Evolutionary conservation across 2,888 invertebrate species (phyloP).

Genomic region (Elegia similella): DNA sequence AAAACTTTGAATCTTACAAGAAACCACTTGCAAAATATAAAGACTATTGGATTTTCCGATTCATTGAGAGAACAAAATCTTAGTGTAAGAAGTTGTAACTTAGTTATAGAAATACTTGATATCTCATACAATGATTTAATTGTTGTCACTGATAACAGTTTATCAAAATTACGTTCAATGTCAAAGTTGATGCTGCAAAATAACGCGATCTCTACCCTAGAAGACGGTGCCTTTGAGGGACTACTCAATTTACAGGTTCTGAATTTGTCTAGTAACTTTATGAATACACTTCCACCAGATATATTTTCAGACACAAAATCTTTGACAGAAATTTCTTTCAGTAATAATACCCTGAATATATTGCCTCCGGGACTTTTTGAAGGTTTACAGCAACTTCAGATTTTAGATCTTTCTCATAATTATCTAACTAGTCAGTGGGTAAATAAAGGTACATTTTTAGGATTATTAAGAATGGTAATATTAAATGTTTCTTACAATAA

Average conservation of each 20-base stretch:
- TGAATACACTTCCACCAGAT: slow-evolving; percentile 88
- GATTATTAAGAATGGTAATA: slow-evolving; percentile 86
- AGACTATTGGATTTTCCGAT: slow-evolving; percentile 87
- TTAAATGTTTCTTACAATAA: slow-evolving; percentile 88
- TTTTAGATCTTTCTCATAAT: slow-evolving; percentile 87
- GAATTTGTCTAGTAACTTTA: slow-evolving; percentile 90
- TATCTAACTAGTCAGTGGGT: slow-evolving; percentile 88
- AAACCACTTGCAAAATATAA: slow-evolving; percentile 90
- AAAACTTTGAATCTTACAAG: slow-evolving; percentile 86
- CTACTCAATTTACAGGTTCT: slow-evolving; percentile 85
- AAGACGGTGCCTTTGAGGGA: slow-evolving; percentile 87
- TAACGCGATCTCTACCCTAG: slow-evolving; percentile 88
- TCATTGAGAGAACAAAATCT: slow-evolving; percentile 81
- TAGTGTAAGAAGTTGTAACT: slow-evolving; percentile 85
- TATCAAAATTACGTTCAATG: slow-evolving; percentile 86
- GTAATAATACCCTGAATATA: slow-evolving; percentile 89
- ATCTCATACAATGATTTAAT: slow-evolving; percentile 88
- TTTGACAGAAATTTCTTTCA: slow-evolving; percentile 85
- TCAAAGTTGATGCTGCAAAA: slow-evolving; percentile 86
- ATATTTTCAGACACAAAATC: slow-evolving; percentile 86
- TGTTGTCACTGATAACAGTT: slow-evolving; percentile 85
- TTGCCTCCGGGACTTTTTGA: slow-evolving; percentile 87
- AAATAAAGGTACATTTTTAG: slow-evolving; percentile 87
- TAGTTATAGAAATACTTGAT: slow-evolving; percentile 86
- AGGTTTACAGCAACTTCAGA: slow-evolving; percentile 86